A percentile compares a stretch with the other conserved stretches of the same genome.
Conservation (phyloP, 2,113 vertebrate species). For the Ceratotherium simum region DNA sequence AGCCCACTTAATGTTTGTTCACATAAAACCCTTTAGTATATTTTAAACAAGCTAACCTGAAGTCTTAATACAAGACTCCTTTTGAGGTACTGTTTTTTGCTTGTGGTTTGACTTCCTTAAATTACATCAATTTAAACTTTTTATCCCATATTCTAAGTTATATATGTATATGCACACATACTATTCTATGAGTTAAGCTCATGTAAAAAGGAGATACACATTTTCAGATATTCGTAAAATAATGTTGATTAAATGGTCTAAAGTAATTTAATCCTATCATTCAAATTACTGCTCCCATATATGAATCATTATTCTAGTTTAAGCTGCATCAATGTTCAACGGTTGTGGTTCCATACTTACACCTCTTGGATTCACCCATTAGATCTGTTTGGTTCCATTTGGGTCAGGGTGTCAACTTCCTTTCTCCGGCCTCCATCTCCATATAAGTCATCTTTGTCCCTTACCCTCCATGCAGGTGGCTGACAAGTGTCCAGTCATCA, state of each 20-base stretch:
- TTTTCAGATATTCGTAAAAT: not conserved
- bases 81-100: rapidly evolving
- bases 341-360: too few species aligned
- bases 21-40: not conserved
- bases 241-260: not conserved
- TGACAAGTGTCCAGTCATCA: rapidly evolving
- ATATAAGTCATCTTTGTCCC: rapidly evolving
- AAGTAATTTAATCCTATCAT: not conserved
- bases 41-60: not conserved
- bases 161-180: rapidly evolving
- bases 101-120: not conserved
- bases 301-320: not conserved
- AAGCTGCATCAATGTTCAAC: not conserved
- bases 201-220: not conserved
- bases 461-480: not conserved
- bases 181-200: not conserved
- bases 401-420: not conserved
- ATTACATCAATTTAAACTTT: not conserved
- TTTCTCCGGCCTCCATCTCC: not conserved
- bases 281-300: rapidly evolving
- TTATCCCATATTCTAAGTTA: not conserved
- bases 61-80: not conserved
- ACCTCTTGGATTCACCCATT: rapidly evolving
- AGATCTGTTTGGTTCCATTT: rapidly evolving
- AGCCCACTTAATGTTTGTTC: not conserved